Evolutionary conservation across 2,797 vertebrate species (phyloP).

Genomic region (Muscicapa striata): DNA sequence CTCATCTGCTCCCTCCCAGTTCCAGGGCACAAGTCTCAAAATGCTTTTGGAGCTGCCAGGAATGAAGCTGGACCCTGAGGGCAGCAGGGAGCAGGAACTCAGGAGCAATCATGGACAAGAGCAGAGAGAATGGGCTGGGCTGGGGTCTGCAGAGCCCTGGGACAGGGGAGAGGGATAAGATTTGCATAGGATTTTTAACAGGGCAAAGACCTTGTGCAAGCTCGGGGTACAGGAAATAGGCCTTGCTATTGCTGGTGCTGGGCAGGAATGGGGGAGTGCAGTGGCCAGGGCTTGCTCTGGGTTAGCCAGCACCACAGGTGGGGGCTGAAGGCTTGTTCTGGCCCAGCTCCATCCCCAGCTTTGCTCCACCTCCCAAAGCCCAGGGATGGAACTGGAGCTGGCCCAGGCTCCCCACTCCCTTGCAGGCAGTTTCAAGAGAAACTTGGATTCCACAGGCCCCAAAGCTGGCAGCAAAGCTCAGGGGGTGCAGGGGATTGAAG

Average conservation of each 20-base stretch:
- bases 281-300: neutral
- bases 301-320: neutral
- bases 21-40: neutral
- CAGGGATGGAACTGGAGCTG: neutral
- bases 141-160: neutral
- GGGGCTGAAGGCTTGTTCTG: neutral
- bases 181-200: constrained; percentile 58
- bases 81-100: neutral
- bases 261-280: neutral
- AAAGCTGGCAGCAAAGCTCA: neutral
- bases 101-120: neutral
- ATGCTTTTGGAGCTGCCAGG: neutral
- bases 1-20: neutral
- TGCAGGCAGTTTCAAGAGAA: neutral
- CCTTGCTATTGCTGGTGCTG: constrained; percentile 28
- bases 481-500: neutral
- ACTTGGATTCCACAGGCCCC: neutral
- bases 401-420: neutral
- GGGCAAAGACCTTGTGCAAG: constrained; percentile 56
- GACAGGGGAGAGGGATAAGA: neutral
- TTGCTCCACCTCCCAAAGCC: neutral
- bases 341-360: neutral
- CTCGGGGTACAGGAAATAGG: neutral
- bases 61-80: neutral
- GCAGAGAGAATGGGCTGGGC: neutral